These are phyloP conservation scores for Myrmophylax atrothorax DNA, from an alignment of 2,113 vertebrate species.

Conservation along the genomic window DNA sequence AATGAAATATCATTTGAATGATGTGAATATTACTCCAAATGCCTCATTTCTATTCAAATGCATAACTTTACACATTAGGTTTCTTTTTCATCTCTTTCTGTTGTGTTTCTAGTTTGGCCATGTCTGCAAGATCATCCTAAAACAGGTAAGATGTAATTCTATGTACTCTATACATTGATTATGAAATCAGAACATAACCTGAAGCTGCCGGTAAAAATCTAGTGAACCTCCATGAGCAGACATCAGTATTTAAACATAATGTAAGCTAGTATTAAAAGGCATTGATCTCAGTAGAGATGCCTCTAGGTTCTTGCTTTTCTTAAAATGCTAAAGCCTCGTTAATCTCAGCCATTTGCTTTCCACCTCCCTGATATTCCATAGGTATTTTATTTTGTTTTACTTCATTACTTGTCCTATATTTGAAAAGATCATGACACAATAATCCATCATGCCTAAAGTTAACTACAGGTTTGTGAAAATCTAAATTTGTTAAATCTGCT, in stretches of 20 bases:
- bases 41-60: background rate
- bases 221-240: background rate
- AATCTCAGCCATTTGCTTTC: background rate
- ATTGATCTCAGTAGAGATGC: background rate
- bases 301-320: background rate
- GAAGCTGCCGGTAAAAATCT: background rate
- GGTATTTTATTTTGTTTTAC: background rate
- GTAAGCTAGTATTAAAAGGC: background rate
- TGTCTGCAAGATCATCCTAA: background rate
- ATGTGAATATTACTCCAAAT: background rate
- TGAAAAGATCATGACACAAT: slow-evolving; percentile 12
- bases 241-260: background rate
- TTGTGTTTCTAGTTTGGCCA: background rate
- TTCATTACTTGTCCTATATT: slow-evolving; percentile 12
- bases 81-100: background rate
- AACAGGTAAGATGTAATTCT: background rate
- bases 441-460: slow-evolving; percentile 14
- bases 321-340: background rate
- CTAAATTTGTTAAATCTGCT: slow-evolving; percentile 16
- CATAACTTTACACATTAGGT: background rate
- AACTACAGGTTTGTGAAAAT: slow-evolving; percentile 28
- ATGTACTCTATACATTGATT: background rate
- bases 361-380: background rate
- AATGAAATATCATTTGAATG: background rate
- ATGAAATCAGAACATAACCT: background rate